A percentile compares a stretch with the other conserved stretches of the same genome.
phyloP scores from a whole-genome alignment of 2,797 vertebrate species.

The Xenopus petersii region DNA sequence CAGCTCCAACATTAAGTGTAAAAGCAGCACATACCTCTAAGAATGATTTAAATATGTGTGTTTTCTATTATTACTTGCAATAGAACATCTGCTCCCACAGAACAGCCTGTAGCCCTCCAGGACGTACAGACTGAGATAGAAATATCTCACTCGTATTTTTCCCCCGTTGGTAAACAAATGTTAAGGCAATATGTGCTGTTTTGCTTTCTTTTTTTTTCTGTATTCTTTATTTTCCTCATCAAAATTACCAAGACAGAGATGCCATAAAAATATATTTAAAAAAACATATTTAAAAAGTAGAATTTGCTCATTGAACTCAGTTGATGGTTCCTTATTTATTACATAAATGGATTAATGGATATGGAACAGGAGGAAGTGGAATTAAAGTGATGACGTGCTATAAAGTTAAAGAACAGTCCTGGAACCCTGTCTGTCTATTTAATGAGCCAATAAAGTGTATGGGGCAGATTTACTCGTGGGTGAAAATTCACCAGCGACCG shows the following conservation, averaged over 20 bases:
- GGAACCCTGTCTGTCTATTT: too few species aligned
- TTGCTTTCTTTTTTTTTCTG: constrained; percentile 12
- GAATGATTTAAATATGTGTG: constrained; percentile 50
- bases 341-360: background rate
- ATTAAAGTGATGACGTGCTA: too few species aligned
- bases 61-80: constrained; percentile 47
- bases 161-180: constrained; percentile 46
- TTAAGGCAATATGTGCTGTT: constrained; percentile 45
- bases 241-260: constrained; percentile 34
- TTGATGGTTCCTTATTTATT: constrained; percentile 14
- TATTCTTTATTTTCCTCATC: background rate
- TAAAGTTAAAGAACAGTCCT: too few species aligned
- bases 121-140: constrained; percentile 43
- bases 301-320: constrained; percentile 12
- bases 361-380: too few species aligned
- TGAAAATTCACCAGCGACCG: too few species aligned
- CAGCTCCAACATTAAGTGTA: constrained; percentile 39
- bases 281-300: background rate
- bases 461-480: too few species aligned
- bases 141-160: constrained; percentile 43
- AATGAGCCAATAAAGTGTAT: too few species aligned
- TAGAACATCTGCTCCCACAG: constrained; percentile 46
- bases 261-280: constrained; percentile 19
- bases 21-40: constrained; percentile 39
- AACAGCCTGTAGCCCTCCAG: constrained; percentile 48